phyloP scores from a whole-genome alignment of 2,797 vertebrate species.

The Karalla daura region DNA sequence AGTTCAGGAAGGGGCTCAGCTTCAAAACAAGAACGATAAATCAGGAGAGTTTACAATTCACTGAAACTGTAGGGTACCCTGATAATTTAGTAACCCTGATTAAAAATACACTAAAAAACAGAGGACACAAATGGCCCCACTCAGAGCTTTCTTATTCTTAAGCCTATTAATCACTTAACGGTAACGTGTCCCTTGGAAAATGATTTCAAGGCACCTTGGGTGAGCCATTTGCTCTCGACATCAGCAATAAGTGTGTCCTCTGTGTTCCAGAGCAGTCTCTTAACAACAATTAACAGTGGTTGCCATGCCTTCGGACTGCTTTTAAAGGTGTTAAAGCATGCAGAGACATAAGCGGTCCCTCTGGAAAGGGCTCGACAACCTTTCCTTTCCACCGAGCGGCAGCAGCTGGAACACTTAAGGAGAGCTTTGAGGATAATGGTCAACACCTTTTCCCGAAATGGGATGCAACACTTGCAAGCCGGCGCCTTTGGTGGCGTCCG shows the following conservation, averaged over 20 bases:
- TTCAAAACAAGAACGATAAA: conserved; percentile 46
- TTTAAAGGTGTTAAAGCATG: conserved; percentile 64
- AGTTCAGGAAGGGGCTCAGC: conserved; percentile 70
- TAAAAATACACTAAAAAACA: not conserved
- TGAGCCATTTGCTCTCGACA: conserved; percentile 22
- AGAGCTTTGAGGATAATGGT: conserved; percentile 29
- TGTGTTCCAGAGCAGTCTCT: conserved; percentile 37
- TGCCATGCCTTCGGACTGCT: conserved; percentile 32
- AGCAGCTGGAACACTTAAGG: conserved; percentile 53
- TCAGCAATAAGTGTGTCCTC: conserved; percentile 25
- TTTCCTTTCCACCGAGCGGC: conserved; percentile 39
- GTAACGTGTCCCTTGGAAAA: conserved; percentile 1
- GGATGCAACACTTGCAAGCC: conserved; percentile 5
- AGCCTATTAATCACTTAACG: not conserved
- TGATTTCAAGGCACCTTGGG: conserved; percentile 14
- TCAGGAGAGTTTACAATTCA: not conserved
- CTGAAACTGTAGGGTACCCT: too few relatives aligned
- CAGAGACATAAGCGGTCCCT: conserved; percentile 44
- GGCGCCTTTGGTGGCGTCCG: not conserved
- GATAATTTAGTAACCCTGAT: not conserved
- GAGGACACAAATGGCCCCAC: not conserved
- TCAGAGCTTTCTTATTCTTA: not conserved
- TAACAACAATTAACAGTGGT: conserved; percentile 46
- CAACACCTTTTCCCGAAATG: conserved; percentile 28
- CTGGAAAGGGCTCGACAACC: conserved; percentile 40